Evolutionary conservation across 92 coral and sea anemone species (phyloP).

Genomic region (Porites evermanni): DNA sequence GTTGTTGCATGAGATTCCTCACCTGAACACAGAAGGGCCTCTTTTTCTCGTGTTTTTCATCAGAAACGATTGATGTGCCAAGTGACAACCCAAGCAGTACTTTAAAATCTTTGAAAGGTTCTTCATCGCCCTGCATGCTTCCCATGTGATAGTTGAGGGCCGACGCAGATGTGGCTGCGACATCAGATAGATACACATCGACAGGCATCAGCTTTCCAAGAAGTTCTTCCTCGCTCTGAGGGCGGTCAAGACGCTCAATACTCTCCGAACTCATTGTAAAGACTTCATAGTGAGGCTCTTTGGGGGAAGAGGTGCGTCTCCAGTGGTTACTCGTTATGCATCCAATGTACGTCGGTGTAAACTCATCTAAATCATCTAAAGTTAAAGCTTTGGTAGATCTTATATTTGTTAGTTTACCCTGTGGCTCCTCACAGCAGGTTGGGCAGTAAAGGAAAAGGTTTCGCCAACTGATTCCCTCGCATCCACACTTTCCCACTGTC

Average conservation of each 20-base stretch:
- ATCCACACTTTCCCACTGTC: slow-evolving; percentile 14
- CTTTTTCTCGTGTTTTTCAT: slow-evolving; percentile 53
- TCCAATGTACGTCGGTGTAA: slow-evolving; percentile 82
- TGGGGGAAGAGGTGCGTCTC: slow-evolving; percentile 44
- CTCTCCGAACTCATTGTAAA: slow-evolving; percentile 65
- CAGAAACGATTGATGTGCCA: slow-evolving; percentile 83
- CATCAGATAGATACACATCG: slow-evolving; percentile 78
- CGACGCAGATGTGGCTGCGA: slow-evolving; percentile 88
- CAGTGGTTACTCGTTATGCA: slow-evolving; percentile 74
- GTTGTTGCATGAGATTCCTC: neutral
- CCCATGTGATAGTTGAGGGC: slow-evolving; percentile 77
- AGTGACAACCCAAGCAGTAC: slow-evolving; percentile 61
- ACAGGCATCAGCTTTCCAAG: slow-evolving; percentile 58
- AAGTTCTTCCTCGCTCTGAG: slow-evolving; percentile 55
- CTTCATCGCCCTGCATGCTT: slow-evolving; percentile 18
- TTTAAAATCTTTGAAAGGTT: slow-evolving; percentile 47
- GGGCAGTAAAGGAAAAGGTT: slow-evolving; percentile 49
- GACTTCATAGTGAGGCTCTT: slow-evolving; percentile 50
- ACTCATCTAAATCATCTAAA: slow-evolving; percentile 67
- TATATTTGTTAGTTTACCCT: neutral
- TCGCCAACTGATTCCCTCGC: slow-evolving; percentile 29
- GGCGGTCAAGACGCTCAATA: slow-evolving; percentile 72
- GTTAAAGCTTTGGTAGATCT: slow-evolving; percentile 56
- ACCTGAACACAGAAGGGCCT: slow-evolving; percentile 27
- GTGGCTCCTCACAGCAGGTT: slow-evolving; percentile 18